Base-by-base conservation (phyloP, 2,888 invertebrate genomes). In the Pristionchus japonicus region DNA sequence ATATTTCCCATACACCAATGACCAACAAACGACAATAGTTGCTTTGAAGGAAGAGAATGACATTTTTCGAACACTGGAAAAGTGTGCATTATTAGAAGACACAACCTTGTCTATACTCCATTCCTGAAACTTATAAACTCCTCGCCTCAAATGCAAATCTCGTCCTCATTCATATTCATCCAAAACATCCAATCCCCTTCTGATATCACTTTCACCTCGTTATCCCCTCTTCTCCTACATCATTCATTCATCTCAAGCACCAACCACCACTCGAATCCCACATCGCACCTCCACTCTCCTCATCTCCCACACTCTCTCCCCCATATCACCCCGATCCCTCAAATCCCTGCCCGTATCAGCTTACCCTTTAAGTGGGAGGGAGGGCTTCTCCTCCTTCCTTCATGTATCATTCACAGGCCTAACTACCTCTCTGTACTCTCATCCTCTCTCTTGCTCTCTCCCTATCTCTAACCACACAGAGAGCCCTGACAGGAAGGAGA, bases 291-390 rank as follows among this genome's bases (percentile, higher is more conserved):
- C n/a, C n/a, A 57, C 20, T 9, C 57, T 4, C 3, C 37, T 20
- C 37, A 13, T 70, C n/a, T n/a, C n/a, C 37, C 70, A 11, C 70
- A 27, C 11, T 64, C 27, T 31, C 27, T 34, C 37, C 6, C 31
- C 37, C 70, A 20, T 37, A 70, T 77, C 77, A 70, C 13, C 17
- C 9, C 23, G 13, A 17, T 37, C 20, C 64, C 11, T 70, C 70
- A 23, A 23, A 23, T 47, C 47, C 77, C 77, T 43, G 15, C 77
- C 43, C 40, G 74, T 47, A 77, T 77, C 77, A 47, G n/a, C 77
- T 77, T 77, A 77, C 77, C 77, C 77, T 77, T 77, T 47, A 27
- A 27, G 77, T 77, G 77, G 77, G 77, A 13, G 57, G 57, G 7
- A 70, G 70, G 70, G 37, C 77, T 67, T 67, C 67, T 77, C 47